Evolutionary conservation across 2,888 invertebrate genomes (phyloP).

Genomic region (Luffia ferchaultella): DNA sequence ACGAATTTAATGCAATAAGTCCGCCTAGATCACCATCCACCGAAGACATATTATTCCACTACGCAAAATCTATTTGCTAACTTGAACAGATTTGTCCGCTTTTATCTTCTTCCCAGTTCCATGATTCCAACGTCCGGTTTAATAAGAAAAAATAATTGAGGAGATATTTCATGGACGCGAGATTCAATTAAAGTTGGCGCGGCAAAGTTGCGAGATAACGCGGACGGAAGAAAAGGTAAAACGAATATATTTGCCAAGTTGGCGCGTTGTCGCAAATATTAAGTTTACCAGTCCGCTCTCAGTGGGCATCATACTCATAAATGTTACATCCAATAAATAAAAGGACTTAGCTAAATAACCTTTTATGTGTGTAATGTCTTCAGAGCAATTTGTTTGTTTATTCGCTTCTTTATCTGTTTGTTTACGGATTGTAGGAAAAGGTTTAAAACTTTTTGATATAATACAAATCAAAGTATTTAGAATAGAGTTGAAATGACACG

Average conservation of each 20-base stretch:
- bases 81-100: constrained; percentile 17
- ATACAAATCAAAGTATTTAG: no score
- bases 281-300: constrained; percentile 15
- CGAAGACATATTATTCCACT: no score
- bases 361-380: no score
- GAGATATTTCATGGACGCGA: neutral
- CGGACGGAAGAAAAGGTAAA: neutral
- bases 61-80: constrained; percentile 40
- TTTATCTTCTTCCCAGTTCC: neutral
- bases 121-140: neutral
- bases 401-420: no score
- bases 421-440: no score
- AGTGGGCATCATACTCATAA: constrained; percentile 7
- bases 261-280: constrained; percentile 22
- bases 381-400: no score
- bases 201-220: neutral
- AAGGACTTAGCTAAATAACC: no score
- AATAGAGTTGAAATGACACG: no score
- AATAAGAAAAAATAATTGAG: neutral
- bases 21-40: no score
- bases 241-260: neutral
- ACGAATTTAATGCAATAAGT: no score
- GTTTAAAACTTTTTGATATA: no score
- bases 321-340: neutral
- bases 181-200: neutral